phyloP scores from a whole-genome alignment of 1,140 invertebrate species.

The Drosophila pruinosa region DNA sequence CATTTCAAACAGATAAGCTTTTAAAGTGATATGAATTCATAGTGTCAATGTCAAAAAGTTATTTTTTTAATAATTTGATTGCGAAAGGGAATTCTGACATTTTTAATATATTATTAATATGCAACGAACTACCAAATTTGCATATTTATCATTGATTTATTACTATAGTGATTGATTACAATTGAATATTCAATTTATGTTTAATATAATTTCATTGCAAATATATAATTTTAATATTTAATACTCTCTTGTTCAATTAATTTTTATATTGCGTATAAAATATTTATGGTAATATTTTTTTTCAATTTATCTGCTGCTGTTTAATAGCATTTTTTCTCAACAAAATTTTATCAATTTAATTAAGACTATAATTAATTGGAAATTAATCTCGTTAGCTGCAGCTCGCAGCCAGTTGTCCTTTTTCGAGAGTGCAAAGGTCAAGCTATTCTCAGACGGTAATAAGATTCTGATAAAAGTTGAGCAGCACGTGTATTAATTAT shows the following conservation, averaged over 20 bases:
- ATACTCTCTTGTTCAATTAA: no score
- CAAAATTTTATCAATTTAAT: background rate
- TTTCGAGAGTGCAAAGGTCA: background rate
- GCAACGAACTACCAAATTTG: background rate
- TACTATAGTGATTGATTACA: background rate
- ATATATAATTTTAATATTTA: background rate
- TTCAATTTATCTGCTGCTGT: background rate
- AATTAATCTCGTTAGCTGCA: background rate
- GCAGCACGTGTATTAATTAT: slow-evolving; percentile 69
- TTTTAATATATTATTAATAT: background rate
- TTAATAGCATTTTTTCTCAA: background rate
- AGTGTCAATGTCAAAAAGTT: background rate
- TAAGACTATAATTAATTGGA: background rate
- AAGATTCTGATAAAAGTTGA: background rate
- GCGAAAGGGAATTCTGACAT: background rate
- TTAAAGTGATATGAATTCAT: background rate
- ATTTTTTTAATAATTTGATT: background rate
- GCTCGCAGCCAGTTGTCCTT: background rate
- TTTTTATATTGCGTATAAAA: background rate
- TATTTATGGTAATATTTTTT: background rate
- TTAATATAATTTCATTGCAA: background rate
- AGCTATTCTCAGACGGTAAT: slow-evolving; percentile 13
- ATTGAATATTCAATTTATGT: background rate
- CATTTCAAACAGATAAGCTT: background rate
- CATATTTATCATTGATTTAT: background rate